Conservation (phyloP, 2,797 vertebrate species). For the Luscinia luscinia region DNA sequence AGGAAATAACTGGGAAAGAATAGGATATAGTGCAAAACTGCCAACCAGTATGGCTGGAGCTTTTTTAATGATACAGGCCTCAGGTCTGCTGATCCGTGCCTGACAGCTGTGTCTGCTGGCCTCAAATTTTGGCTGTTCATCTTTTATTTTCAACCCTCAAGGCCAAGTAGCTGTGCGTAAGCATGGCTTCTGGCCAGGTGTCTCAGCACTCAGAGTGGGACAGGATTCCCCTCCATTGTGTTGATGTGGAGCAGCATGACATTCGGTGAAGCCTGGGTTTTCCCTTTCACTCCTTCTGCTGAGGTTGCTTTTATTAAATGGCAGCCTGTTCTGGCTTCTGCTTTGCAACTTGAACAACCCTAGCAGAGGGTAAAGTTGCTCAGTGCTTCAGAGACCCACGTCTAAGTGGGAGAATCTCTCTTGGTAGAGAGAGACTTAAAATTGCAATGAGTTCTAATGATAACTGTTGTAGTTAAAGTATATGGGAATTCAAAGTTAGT, state of each 20-base stretch:
- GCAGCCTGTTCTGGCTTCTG: neutral
- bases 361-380: neutral
- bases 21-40: neutral
- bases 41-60: neutral
- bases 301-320: neutral
- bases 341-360: neutral
- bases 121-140: neutral
- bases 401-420: neutral
- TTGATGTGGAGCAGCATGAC: neutral
- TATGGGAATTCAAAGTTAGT: neutral
- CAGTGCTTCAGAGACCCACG: neutral
- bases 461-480: neutral
- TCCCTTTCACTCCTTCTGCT: neutral
- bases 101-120: slow-evolving; percentile 23
- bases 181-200: slow-evolving; percentile 35
- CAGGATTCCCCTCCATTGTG: slow-evolving; percentile 37
- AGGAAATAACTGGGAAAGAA: slow-evolving; percentile 7
- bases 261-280: neutral
- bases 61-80: neutral
- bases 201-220: neutral
- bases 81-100: slow-evolving; percentile 7
- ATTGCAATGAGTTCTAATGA: neutral
- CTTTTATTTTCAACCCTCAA: slow-evolving; percentile 16
- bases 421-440: neutral
- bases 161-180: slow-evolving; percentile 19